Evolutionary conservation across 2,797 vertebrate species (phyloP).

Genomic region (Mus caroli): DNA sequence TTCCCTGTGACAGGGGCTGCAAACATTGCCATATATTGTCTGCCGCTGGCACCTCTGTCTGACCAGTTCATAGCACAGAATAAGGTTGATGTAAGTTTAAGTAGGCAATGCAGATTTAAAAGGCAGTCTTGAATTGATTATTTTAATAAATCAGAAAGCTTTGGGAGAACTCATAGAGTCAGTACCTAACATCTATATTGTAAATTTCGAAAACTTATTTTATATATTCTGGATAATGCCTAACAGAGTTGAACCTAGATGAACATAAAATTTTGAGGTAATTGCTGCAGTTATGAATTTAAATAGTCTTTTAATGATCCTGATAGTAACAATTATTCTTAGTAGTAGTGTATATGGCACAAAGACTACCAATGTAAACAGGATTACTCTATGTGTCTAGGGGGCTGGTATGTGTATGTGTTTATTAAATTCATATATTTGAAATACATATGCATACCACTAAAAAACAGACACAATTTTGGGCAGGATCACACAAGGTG

Average conservation of each 20-base stretch:
- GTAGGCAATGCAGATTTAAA: not conserved
- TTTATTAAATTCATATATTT: slow-evolving; percentile 18
- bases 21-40: not conserved
- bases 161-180: not conserved
- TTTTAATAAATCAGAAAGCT: slow-evolving; percentile 4
- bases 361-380: not conserved
- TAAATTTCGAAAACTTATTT: not conserved
- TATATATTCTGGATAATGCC: not conserved
- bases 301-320: not conserved
- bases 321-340: not conserved
- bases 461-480: not conserved
- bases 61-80: not conserved
- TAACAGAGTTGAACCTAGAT: not conserved
- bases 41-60: not conserved
- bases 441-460: not conserved
- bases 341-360: not conserved
- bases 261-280: not conserved
- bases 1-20: not conserved
- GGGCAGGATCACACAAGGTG: accelerated
- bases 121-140: not conserved
- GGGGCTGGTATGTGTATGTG: not conserved
- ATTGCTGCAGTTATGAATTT: slow-evolving; percentile 8
- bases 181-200: not conserved
- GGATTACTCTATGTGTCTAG: not conserved
- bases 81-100: not conserved